Percentiles rank a stretch among this genome's conserved stretches.
Evolutionary conservation across 2,797 vertebrate species (phyloP).

Genomic region (Chaunax sp.): DNA sequence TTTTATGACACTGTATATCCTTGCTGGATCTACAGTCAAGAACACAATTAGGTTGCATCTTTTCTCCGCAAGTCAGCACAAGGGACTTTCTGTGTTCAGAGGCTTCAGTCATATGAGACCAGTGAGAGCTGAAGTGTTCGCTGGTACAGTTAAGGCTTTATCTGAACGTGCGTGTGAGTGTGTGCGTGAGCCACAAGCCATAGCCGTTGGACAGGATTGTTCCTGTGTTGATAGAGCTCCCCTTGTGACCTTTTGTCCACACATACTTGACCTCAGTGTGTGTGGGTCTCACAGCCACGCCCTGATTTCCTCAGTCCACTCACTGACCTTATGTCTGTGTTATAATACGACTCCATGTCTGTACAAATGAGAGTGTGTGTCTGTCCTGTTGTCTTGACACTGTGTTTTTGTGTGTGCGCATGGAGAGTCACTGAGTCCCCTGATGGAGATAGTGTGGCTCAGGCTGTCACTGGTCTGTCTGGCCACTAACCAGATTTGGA

Average conservation of each 20-base stretch:
- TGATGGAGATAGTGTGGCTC: slow-evolving; percentile 41
- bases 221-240: slow-evolving; percentile 36
- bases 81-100: slow-evolving; percentile 11
- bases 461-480: slow-evolving; percentile 30
- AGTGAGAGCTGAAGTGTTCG: slow-evolving; percentile 25
- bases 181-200: slow-evolving; percentile 11
- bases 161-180: slow-evolving; percentile 31
- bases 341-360: slow-evolving; percentile 7
- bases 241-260: slow-evolving; percentile 46
- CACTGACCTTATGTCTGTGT: slow-evolving; percentile 32
- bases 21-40: too few relatives aligned
- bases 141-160: slow-evolving; percentile 32
- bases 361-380: slow-evolving; percentile 6
- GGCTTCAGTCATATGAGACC: slow-evolving; percentile 43
- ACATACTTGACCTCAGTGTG: slow-evolving; percentile 43
- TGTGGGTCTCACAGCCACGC: slow-evolving; percentile 41
- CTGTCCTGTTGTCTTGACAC: slow-evolving; percentile 15
- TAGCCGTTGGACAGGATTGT: slow-evolving; percentile 30
- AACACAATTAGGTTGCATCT: neutral
- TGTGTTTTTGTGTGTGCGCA: slow-evolving; percentile 17
- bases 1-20: too few relatives aligned
- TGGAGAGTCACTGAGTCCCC: slow-evolving; percentile 60
- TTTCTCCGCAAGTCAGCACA: neutral
- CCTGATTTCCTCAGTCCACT: slow-evolving; percentile 7
- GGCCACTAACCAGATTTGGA: slow-evolving; percentile 54